Conservation (phyloP, 2,113 vertebrate genomes). For the Chloroceryle aenea region DNA sequence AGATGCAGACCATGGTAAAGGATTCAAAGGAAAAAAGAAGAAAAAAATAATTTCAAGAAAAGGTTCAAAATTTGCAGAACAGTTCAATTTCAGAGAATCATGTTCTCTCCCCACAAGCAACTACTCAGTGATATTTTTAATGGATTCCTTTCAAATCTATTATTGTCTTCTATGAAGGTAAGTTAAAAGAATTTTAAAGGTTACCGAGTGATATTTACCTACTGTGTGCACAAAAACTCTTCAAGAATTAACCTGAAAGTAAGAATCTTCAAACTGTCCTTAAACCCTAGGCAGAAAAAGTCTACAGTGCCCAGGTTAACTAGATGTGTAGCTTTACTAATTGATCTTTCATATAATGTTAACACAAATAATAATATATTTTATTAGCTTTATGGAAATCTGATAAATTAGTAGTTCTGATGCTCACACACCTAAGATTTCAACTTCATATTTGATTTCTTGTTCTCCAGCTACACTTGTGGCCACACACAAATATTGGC, state of each 20-base stretch:
- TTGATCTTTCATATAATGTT: background rate
- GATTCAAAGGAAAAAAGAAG: background rate
- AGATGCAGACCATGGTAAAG: background rate
- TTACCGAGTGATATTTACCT: background rate
- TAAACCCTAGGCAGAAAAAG: background rate
- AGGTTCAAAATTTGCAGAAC: background rate
- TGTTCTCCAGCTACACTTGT: constrained; percentile 93
- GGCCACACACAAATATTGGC: constrained; percentile 90
- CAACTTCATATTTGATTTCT: constrained; percentile 90
- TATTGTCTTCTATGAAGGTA: background rate
- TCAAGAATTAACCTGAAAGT: background rate
- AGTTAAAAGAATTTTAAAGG: background rate
- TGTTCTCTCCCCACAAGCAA: background rate
- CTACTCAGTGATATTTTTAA: background rate
- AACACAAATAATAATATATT: background rate
- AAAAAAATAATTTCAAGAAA: background rate
- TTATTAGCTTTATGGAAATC: background rate
- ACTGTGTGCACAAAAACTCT: background rate
- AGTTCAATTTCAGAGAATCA: background rate
- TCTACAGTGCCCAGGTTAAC: background rate
- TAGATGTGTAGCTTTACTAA: background rate
- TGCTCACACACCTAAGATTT: constrained; percentile 86
- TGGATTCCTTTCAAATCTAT: background rate
- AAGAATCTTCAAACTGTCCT: background rate
- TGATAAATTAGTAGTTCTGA: background rate